A percentile compares a stretch with the other conserved stretches of the same genome.
phyloP scores from a whole-genome alignment of 2,113 vertebrate species.

The Ornithorhynchus anatinus region DNA sequence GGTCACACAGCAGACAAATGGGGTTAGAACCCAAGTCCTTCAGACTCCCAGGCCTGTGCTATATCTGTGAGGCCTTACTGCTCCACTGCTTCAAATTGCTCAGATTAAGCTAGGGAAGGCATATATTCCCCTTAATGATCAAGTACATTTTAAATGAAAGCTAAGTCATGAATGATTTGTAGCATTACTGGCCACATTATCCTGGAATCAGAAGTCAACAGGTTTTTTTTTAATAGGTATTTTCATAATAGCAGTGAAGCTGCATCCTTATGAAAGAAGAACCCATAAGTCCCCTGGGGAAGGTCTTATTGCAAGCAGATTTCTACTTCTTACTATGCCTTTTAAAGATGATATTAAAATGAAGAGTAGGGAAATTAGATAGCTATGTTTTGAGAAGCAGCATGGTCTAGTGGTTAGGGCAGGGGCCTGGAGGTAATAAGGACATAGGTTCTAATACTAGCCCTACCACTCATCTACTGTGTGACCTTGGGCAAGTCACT shows the following conservation, averaged over 20 bases:
- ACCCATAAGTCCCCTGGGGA: background rate
- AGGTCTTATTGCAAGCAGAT: background rate
- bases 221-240: background rate
- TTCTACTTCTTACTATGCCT: slow-evolving; percentile 6
- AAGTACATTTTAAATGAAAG: slow-evolving; percentile 4
- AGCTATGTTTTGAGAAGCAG: slow-evolving; percentile 14
- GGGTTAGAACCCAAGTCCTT: too few relatives aligned
- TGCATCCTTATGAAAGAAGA: background rate
- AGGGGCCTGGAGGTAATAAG: too few relatives aligned
- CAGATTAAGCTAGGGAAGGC: too few relatives aligned
- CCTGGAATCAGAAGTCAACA: background rate
- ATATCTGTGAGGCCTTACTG: too few relatives aligned
- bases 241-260: background rate
- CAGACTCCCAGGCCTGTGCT: too few relatives aligned
- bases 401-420: too few relatives aligned
- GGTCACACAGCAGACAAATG: too few relatives aligned
- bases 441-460: too few relatives aligned
- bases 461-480: too few relatives aligned
- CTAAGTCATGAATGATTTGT: slow-evolving; percentile 3
- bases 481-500: too few relatives aligned
- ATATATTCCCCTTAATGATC: background rate
- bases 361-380: slow-evolving; percentile 23
- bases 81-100: too few relatives aligned
- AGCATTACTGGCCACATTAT: background rate
- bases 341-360: slow-evolving; percentile 12